phyloP scores from a whole-genome alignment of 1,140 invertebrate species.

The Tyrophagus putrescentiae region DNA sequence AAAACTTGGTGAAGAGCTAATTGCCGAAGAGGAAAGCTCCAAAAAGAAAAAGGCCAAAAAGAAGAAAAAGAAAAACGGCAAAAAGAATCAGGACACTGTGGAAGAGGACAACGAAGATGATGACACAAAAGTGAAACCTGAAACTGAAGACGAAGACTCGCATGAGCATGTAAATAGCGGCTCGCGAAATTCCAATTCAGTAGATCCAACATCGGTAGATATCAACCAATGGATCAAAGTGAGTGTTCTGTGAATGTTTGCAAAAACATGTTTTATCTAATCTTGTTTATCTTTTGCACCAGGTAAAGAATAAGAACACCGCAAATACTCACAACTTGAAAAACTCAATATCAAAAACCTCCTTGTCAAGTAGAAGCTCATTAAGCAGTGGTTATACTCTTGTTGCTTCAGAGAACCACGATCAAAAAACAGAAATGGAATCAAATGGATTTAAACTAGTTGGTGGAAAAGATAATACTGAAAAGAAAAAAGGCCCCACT shows the following conservation, averaged over 20 bases:
- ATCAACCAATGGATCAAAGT: slow-evolving; percentile 16
- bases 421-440: slow-evolving; percentile 5
- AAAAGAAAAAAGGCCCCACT: neutral
- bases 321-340: too few species aligned
- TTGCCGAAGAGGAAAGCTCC: slow-evolving; percentile 11
- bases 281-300: too few species aligned
- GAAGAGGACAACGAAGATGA: neutral
- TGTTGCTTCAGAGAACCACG: too few species aligned
- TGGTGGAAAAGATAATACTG: neutral
- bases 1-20: slow-evolving; percentile 9
- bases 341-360: too few species aligned
- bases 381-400: too few species aligned
- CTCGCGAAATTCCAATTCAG: too few species aligned
- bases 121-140: neutral
- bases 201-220: slow-evolving; percentile 6
- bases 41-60: slow-evolving; percentile 13
- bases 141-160: slow-evolving; percentile 1
- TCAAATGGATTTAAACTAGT: slow-evolving; percentile 5
- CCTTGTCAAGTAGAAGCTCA: too few species aligned
- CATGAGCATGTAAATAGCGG: neutral
- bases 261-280: too few species aligned
- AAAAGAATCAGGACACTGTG: neutral
- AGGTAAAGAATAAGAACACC: too few species aligned
- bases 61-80: slow-evolving; percentile 8
- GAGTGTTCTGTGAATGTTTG: too few species aligned